Conservation (phyloP, 2,797 vertebrate genomes). For the Chelon labrosus region DNA sequence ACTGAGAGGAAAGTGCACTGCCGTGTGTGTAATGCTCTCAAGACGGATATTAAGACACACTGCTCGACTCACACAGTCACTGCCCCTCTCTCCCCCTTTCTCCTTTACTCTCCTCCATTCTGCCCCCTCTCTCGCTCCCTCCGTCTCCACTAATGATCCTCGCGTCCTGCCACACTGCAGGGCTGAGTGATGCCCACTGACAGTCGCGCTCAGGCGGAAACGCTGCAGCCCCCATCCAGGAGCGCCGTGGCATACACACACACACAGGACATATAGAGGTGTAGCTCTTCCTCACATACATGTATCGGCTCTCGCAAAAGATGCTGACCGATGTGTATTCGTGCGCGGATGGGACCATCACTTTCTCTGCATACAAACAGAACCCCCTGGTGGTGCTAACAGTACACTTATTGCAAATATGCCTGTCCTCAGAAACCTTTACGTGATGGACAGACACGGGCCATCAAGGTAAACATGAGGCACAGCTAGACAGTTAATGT, state of each 20-base stretch:
- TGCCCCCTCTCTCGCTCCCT: conserved; percentile 69
- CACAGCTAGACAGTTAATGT: conserved; percentile 55
- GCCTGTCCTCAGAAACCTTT: conserved; percentile 55
- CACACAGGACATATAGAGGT: conserved; percentile 61
- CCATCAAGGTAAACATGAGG: conserved; percentile 62
- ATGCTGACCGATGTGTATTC: conserved; percentile 69
- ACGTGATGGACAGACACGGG: conserved; percentile 51
- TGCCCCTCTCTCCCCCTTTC: conserved; percentile 63
- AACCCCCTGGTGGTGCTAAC: conserved; percentile 26
- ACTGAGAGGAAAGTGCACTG: conserved; percentile 82
- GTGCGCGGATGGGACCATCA: conserved; percentile 39
- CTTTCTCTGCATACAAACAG: conserved; percentile 20
- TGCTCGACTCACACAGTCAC: conserved; percentile 60
- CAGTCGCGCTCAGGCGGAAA: conserved; percentile 85
- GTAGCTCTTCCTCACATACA: conserved; percentile 65
- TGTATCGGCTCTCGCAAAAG: conserved; percentile 67
- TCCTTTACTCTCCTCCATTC: conserved; percentile 66
- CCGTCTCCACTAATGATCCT: conserved; percentile 85
- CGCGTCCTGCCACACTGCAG: conserved; percentile 81
- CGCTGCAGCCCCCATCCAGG: conserved; percentile 75
- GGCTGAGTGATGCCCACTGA: conserved; percentile 86
- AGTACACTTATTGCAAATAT: conserved; percentile 66
- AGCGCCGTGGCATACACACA: conserved; percentile 68
- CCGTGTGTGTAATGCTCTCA: conserved; percentile 86
- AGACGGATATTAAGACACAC: conserved; percentile 82